These are phyloP conservation scores for Hypotaenidia okinawae DNA, from an alignment of 2,797 vertebrate genomes.

Conservation along the genomic window DNA sequence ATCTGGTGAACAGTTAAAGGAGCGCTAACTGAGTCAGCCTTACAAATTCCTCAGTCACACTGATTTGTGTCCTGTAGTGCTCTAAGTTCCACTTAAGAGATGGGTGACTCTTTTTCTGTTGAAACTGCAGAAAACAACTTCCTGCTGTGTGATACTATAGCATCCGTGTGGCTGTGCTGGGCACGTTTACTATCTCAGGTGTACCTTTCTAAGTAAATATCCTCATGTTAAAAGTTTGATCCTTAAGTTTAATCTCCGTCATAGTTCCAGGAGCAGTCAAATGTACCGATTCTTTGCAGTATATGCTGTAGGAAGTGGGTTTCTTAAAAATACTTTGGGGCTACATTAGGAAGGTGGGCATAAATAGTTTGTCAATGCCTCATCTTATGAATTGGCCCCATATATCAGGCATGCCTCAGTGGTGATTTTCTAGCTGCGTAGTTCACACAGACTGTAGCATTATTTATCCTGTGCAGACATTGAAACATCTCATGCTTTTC, in stretches of 20 bases:
- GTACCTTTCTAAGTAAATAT: background rate
- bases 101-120: constrained; percentile 14
- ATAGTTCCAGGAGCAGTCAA: background rate
- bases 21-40: background rate
- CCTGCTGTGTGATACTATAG: constrained; percentile 5
- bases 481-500: constrained; percentile 32
- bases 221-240: background rate
- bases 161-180: background rate
- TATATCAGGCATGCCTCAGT: background rate
- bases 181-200: background rate
- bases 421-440: background rate
- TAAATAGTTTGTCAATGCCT: background rate
- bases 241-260: background rate
- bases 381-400: background rate
- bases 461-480: constrained; percentile 1
- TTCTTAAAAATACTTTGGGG: constrained; percentile 3
- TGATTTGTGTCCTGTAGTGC: background rate
- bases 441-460: background rate
- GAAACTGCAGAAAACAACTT: constrained; percentile 37
- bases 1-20: background rate
- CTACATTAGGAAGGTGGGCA: background rate
- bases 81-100: background rate
- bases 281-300: background rate
- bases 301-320: background rate
- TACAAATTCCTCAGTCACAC: accelerated